A percentile compares a stretch with the other conserved stretches of the same genome.
phyloP scores from a whole-genome alignment of 2,113 vertebrate genomes.

The Lamprotornis superbus region DNA sequence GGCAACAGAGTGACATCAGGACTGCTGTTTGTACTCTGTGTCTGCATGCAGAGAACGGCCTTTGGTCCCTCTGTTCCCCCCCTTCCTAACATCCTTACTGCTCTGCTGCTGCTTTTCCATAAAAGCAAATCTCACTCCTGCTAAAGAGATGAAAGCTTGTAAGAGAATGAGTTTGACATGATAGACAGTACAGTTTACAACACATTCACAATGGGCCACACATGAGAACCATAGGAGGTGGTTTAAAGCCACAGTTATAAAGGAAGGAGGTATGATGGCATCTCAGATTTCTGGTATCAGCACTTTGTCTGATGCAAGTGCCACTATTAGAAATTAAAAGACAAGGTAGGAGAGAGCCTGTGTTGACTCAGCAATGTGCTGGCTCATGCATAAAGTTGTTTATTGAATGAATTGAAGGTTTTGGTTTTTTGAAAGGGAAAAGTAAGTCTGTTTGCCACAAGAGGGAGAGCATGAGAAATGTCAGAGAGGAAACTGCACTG shows the following conservation, averaged over 20 bases:
- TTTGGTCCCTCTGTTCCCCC: not conserved
- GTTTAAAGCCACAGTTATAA: not conserved
- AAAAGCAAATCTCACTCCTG: not conserved
- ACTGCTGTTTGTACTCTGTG: not conserved
- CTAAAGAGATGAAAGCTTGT: not conserved
- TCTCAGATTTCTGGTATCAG: not conserved
- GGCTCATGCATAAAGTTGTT: not conserved
- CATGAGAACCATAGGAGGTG: not conserved
- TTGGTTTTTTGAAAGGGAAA: not conserved
- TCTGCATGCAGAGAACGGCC: not conserved
- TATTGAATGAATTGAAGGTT: not conserved
- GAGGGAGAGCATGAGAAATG: conserved; percentile 29
- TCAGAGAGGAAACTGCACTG: not conserved
- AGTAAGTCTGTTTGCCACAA: not conserved
- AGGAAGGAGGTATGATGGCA: not conserved
- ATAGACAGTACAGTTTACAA: not conserved
- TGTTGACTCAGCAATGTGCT: not conserved
- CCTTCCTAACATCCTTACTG: not conserved
- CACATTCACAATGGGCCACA: not conserved
- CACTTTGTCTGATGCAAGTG: not conserved
- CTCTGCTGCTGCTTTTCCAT: not conserved
- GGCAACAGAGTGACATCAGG: not conserved
- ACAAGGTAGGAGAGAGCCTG: not conserved
- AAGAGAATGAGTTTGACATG: not conserved
- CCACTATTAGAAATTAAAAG: not conserved